phyloP scores from a whole-genome alignment of 2,113 vertebrate genomes.

The Myrmecophaga tridactyla region DNA sequence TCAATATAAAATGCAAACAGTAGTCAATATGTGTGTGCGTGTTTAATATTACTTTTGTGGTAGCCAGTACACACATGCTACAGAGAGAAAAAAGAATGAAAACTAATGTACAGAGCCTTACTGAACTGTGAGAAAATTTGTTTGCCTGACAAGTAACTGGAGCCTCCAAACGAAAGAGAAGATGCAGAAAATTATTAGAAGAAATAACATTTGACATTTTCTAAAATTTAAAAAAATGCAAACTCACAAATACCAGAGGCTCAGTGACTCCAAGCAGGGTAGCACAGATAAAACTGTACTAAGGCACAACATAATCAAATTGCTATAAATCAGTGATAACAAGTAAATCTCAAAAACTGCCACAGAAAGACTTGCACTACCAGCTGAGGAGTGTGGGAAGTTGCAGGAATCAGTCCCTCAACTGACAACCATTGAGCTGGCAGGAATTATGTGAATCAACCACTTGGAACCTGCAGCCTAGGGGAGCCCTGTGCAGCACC shows the following conservation, averaged over 20 bases:
- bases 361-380: neutral
- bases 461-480: too few relatives aligned
- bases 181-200: neutral
- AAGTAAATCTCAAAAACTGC: neutral
- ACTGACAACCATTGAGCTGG: too few relatives aligned
- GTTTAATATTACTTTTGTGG: neutral
- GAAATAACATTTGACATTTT: neutral
- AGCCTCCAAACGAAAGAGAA: neutral
- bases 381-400: too few relatives aligned
- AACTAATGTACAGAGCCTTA: neutral
- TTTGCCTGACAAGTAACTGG: accelerated
- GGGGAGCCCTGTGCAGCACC: too few relatives aligned
- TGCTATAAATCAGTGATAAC: neutral
- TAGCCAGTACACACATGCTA: neutral
- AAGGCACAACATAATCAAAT: neutral
- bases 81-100: neutral
- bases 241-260: neutral
- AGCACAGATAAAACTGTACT: neutral
- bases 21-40: neutral
- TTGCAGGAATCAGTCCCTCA: too few relatives aligned
- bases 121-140: neutral
- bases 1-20: constrained; percentile 12
- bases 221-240: neutral
- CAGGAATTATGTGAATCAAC: too few relatives aligned
- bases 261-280: neutral